These are phyloP conservation scores for Neotoma lepida DNA, from an alignment of 2,113 vertebrate genomes.

Conservation along the genomic window DNA sequence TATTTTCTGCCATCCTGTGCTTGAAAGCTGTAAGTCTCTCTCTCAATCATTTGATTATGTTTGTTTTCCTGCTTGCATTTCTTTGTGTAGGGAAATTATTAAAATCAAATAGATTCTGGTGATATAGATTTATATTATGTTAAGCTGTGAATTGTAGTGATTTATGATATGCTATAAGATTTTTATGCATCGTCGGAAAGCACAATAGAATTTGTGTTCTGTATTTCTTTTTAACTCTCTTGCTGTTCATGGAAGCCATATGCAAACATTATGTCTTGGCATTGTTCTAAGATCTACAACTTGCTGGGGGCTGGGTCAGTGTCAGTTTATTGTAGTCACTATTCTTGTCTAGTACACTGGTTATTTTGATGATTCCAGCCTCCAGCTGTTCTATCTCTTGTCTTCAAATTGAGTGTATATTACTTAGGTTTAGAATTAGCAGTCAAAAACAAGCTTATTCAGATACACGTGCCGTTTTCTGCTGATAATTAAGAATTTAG, in stretches of 20 bases:
- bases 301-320: neutral
- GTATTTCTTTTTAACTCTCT: slow-evolving; percentile 39
- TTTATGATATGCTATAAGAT: slow-evolving; percentile 45
- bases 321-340: slow-evolving; percentile 31
- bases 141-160: slow-evolving; percentile 50
- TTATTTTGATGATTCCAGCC: neutral
- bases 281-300: slow-evolving; percentile 25
- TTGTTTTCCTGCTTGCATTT: slow-evolving; percentile 12
- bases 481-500: slow-evolving; percentile 52
- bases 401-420: neutral
- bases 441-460: slow-evolving; percentile 41
- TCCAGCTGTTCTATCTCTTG: neutral
- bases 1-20: neutral
- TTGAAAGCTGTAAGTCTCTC: neutral
- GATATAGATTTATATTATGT: neutral
- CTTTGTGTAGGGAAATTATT: slow-evolving; percentile 38
- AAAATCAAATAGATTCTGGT: slow-evolving; percentile 49
- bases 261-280: slow-evolving; percentile 8
- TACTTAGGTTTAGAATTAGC: neutral
- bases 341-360: neutral
- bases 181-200: slow-evolving; percentile 36
- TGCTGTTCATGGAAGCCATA: slow-evolving; percentile 17
- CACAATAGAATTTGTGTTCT: neutral
- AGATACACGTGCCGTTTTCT: slow-evolving; percentile 20
- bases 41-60: neutral